These are phyloP conservation scores for Euproctis similis DNA, from an alignment of 2,888 invertebrate species.

Conservation along the genomic window DNA sequence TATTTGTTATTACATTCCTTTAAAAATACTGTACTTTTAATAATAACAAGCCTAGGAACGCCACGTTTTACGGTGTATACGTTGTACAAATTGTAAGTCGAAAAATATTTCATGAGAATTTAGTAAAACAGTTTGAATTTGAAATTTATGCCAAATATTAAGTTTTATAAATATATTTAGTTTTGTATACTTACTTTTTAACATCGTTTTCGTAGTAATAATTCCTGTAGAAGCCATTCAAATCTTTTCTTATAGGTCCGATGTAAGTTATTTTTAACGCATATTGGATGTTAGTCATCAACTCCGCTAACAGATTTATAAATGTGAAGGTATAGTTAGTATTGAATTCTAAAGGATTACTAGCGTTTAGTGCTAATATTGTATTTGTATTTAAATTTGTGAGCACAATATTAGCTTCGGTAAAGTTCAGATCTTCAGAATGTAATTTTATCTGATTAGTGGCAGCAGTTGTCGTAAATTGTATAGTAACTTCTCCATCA, in stretches of 20 bases:
- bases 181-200: slow-evolving; percentile 54
- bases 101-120: no score
- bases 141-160: no score
- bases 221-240: slow-evolving; percentile 79
- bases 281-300: slow-evolving; percentile 54
- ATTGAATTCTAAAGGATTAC: slow-evolving; percentile 44
- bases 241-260: slow-evolving; percentile 71
- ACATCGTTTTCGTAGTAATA: slow-evolving; percentile 67
- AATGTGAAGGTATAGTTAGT: slow-evolving; percentile 61
- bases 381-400: slow-evolving; percentile 17
- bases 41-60: no score
- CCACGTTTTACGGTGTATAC: no score
- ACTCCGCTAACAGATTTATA: slow-evolving; percentile 50
- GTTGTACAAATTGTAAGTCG: no score
- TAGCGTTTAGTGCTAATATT: slow-evolving; percentile 25
- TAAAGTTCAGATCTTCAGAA: slow-evolving; percentile 47
- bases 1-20: no score
- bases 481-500: slow-evolving; percentile 62
- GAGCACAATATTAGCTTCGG: slow-evolving; percentile 33
- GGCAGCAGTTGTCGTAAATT: slow-evolving; percentile 32
- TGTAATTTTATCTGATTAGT: slow-evolving; percentile 58
- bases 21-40: no score
- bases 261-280: slow-evolving; percentile 66
- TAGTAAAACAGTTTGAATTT: no score
- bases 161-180: background rate